phyloP scores from a whole-genome alignment of 2,113 vertebrate species.

The Eleginops maclovinus region DNA sequence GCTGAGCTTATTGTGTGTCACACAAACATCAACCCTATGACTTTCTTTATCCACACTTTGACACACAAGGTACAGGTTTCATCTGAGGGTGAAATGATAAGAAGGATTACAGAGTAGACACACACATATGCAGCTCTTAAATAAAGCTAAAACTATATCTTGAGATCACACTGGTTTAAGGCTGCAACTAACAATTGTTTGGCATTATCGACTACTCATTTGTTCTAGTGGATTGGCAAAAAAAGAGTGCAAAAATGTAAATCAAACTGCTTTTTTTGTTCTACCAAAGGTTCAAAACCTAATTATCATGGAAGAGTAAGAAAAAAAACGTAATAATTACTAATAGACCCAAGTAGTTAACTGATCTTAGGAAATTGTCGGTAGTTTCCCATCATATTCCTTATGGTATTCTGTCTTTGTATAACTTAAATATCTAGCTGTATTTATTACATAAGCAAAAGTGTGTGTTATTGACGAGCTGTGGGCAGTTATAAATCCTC shows the following conservation, averaged over 20 bases:
- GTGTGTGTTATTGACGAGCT: constrained; percentile 14
- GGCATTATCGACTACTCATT: not conserved
- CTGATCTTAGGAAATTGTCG: not conserved
- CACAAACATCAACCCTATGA: not conserved
- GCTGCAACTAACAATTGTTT: not conserved
- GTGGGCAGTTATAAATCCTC: constrained; percentile 23
- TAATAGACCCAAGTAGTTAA: not conserved
- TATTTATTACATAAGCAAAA: constrained; percentile 7
- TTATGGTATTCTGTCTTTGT: not conserved
- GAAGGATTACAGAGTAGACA: not conserved
- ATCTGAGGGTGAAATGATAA: constrained; percentile 16
- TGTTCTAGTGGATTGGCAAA: not conserved
- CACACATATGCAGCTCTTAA: not conserved
- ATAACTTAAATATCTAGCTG: not conserved
- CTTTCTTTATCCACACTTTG: constrained; percentile 23
- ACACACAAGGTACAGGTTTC: not conserved
- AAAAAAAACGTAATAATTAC: no score
- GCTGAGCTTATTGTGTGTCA: not conserved
- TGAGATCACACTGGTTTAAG: not conserved
- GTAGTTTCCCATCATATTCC: not conserved
- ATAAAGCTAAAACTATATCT: not conserved
- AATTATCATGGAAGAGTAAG: no score
- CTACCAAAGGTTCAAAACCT: no score
- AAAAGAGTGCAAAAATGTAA: not conserved
- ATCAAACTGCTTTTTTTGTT: not conserved